Evolutionary conservation across 2,797 vertebrate genomes (phyloP).

Genomic region (Myotis myotis): DNA sequence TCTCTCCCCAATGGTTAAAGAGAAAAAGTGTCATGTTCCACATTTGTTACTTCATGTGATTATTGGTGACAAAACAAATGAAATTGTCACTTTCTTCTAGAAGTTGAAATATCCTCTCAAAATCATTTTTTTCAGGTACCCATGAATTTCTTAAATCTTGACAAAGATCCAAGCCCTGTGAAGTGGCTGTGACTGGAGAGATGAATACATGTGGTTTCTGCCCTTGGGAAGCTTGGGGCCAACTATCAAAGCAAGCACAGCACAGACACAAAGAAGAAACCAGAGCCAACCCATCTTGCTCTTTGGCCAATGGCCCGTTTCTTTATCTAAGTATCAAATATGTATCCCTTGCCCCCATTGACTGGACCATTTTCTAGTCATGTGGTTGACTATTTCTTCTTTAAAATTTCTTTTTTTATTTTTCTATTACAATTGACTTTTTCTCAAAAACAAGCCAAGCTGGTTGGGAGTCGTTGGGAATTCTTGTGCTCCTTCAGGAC

Average conservation of each 20-base stretch:
- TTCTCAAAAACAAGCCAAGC: background rate
- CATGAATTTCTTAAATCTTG: background rate
- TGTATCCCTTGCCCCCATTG: background rate
- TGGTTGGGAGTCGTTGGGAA: background rate
- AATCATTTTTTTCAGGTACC: background rate
- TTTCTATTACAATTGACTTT: background rate
- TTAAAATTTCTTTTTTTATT: background rate
- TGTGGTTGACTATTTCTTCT: background rate
- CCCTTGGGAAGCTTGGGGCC: background rate
- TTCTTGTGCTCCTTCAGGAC: background rate
- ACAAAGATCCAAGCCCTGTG: background rate
- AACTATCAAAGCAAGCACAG: background rate
- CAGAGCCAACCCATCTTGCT: background rate
- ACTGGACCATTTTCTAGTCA: background rate
- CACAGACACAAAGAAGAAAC: background rate
- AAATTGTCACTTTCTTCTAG: background rate
- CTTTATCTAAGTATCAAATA: background rate
- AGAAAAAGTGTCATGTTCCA: background rate
- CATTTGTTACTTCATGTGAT: background rate
- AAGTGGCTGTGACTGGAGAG: background rate
- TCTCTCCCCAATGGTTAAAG: background rate
- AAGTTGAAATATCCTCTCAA: background rate
- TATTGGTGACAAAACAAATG: background rate
- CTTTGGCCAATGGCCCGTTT: background rate
- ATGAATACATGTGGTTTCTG: background rate